Evolutionary conservation across 2,888 invertebrate species (phyloP).

Genomic region (Cyclophora punctaria): DNA sequence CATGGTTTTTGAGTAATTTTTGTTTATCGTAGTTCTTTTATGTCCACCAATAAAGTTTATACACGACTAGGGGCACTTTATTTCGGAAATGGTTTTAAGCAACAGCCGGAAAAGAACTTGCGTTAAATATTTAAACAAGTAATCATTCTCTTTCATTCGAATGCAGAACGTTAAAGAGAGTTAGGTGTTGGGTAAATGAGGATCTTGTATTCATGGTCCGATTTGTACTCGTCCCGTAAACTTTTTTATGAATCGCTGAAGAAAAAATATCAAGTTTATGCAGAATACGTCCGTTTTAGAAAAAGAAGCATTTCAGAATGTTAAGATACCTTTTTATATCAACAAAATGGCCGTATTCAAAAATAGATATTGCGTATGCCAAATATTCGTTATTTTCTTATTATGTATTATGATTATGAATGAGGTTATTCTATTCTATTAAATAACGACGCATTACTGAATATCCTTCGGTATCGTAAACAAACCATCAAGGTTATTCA

Average conservation of each 20-base stretch:
- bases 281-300: not conserved
- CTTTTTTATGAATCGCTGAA: conserved; percentile 7
- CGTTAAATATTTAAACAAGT: not conserved
- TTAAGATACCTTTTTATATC: no score
- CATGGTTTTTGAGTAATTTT: not conserved
- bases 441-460: no score
- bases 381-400: not conserved
- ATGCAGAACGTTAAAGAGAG: conserved; percentile 4
- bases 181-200: conserved; percentile 10
- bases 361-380: not conserved
- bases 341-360: no score
- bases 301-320: no score
- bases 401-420: no score
- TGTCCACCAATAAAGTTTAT: not conserved
- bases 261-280: conserved; percentile 1
- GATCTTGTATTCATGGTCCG: conserved; percentile 12
- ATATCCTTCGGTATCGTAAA: no score
- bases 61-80: not conserved
- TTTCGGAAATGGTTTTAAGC: no score
- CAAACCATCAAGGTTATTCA: no score
- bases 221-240: conserved; percentile 6
- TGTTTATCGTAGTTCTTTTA: not conserved
- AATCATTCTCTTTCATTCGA: conserved; percentile 5
- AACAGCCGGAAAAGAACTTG: not conserved
- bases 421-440: no score